Percentiles rank a stretch among this genome's conserved stretches.
Conservation (phyloP, 1,140 invertebrate species). For the Pogonognathellus flavescens region DNA sequence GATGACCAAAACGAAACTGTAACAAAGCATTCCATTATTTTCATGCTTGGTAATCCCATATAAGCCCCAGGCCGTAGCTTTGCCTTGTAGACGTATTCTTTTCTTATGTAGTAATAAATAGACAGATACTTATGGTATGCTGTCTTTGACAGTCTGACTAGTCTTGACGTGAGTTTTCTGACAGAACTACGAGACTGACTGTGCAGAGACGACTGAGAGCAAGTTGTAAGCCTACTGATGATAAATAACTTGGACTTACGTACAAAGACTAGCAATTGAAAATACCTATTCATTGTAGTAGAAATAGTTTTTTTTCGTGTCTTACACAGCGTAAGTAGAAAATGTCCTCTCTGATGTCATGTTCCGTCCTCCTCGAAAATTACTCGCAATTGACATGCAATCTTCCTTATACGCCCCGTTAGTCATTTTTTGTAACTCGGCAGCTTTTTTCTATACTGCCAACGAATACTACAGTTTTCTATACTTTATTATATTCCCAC, state of each 20-base stretch:
- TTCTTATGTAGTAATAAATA: too few species aligned
- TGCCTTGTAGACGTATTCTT: too few species aligned
- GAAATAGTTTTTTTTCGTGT: constrained; percentile 1
- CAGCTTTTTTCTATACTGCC: background rate
- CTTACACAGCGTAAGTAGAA: background rate
- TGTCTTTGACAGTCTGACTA: too few species aligned
- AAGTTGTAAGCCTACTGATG: background rate
- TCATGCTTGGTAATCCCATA: too few species aligned
- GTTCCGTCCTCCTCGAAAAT: constrained; percentile 33
- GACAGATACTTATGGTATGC: too few species aligned
- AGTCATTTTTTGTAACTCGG: background rate
- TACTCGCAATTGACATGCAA: constrained; percentile 45
- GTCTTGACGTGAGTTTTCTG: too few species aligned
- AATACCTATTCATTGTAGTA: background rate
- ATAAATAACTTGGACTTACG: constrained; percentile 29
- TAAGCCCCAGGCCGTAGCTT: too few species aligned
- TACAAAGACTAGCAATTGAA: background rate
- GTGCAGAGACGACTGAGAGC: too few species aligned
- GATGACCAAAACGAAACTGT: background rate
- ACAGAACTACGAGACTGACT: too few species aligned
- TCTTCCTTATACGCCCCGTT: constrained; percentile 33
- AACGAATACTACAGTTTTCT: too few species aligned
- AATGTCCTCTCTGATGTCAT: constrained; percentile 29
- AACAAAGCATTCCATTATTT: too few species aligned
- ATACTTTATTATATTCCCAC: constrained; percentile 17